Evolutionary conservation across 2,797 vertebrate genomes (phyloP).

Genomic region (Tadarida brasiliensis): DNA sequence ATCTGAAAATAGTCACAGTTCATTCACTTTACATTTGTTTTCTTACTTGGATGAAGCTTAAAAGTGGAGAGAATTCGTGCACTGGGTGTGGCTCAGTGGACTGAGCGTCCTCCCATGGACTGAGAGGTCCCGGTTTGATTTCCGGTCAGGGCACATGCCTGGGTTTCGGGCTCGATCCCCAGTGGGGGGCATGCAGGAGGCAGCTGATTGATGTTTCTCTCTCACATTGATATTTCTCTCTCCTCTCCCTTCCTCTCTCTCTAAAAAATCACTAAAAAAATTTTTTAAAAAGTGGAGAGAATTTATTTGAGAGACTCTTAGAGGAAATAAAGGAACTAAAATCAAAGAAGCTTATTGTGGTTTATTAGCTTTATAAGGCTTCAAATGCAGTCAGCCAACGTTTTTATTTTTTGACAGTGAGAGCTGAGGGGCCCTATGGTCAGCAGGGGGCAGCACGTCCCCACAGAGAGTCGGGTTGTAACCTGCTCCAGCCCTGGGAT

Average conservation of each 20-base stretch:
- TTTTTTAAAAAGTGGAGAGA: neutral
- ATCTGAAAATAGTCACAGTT: slow-evolving; percentile 50
- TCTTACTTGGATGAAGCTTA: slow-evolving; percentile 21
- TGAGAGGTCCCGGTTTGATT: no score
- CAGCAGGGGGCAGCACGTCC: slow-evolving; percentile 88
- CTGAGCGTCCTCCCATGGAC: no score
- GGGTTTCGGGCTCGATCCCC: no score
- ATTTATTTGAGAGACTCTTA: neutral
- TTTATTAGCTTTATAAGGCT: slow-evolving; percentile 45
- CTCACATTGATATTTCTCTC: no score
- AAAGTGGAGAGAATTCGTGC: neutral
- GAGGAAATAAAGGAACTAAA: neutral
- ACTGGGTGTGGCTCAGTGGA: no score
- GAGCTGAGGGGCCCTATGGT: slow-evolving; percentile 71
- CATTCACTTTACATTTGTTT: slow-evolving; percentile 34
- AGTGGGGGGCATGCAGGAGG: no score
- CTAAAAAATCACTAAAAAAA: no score
- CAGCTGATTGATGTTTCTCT: no score
- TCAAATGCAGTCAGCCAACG: slow-evolving; percentile 1
- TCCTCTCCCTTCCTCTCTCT: no score
- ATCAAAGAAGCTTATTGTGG: slow-evolving; percentile 1
- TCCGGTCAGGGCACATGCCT: no score
- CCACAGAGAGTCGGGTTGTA: slow-evolving; percentile 54
- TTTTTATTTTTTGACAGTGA: neutral
- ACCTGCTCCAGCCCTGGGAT: fast-evolving